A percentile compares a stretch with the other conserved stretches of the same genome.
These are phyloP conservation scores for Dipodomys spectabilis DNA, from an alignment of 2,113 vertebrate species.

Conservation along the genomic window DNA sequence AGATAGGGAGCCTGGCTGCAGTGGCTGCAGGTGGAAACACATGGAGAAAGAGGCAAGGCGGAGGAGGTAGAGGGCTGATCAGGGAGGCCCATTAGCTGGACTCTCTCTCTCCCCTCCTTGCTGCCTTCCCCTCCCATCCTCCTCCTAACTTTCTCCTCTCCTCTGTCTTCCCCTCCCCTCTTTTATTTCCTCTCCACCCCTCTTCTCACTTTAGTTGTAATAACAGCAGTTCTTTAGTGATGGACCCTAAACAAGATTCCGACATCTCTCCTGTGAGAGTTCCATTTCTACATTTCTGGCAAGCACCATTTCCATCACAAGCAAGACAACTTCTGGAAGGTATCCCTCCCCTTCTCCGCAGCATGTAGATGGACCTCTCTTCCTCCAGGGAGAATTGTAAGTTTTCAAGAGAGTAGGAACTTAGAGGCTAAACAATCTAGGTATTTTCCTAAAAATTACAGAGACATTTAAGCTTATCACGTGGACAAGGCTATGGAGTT, in stretches of 20 bases:
- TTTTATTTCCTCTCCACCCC: too few species aligned
- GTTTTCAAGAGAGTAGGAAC: neutral
- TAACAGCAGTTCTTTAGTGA: neutral
- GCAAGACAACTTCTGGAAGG: neutral
- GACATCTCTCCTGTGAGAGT: neutral
- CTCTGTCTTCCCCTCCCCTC: too few species aligned
- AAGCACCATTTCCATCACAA: neutral
- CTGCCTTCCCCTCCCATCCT: too few species aligned
- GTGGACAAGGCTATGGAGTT: neutral
- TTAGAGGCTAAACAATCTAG: neutral
- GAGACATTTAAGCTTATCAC: neutral
- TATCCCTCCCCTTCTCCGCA: neutral
- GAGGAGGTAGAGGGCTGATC: accelerated
- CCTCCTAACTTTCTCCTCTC: too few species aligned
- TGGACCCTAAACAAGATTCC: neutral
- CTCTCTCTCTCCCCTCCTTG: too few species aligned
- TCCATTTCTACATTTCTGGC: neutral
- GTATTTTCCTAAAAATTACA: neutral
- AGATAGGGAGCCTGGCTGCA: too few species aligned
- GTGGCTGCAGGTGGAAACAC: accelerated
- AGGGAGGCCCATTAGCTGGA: neutral
- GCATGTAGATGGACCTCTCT: neutral
- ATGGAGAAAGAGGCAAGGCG: neutral
- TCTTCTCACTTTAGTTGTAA: too few species aligned
- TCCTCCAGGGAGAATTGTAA: neutral